Evolutionary conservation across 2,888 invertebrate species (phyloP).

Genomic region (Apamea crenata): DNA sequence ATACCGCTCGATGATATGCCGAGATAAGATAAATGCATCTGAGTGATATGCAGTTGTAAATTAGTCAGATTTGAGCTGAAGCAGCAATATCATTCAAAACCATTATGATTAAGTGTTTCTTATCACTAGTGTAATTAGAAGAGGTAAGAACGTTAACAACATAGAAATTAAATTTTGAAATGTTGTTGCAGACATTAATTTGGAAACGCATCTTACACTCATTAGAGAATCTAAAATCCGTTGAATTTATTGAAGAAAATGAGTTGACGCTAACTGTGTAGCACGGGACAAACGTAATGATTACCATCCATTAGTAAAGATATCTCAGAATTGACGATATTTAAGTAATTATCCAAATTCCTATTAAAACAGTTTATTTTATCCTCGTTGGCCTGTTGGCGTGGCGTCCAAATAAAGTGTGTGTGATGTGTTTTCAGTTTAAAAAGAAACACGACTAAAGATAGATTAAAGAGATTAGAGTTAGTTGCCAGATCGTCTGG

Average conservation of each 20-base stretch:
- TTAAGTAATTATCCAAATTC: neutral
- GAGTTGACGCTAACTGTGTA: neutral
- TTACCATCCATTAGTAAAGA: neutral
- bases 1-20: constrained; percentile 65
- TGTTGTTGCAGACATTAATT: neutral
- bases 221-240: constrained; percentile 17
- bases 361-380: neutral
- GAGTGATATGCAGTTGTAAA: constrained; percentile 63
- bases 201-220: constrained; percentile 14
- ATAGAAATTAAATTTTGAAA: neutral
- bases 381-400: constrained; percentile 8
- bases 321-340: constrained; percentile 1
- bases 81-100: constrained; percentile 9
- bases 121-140: constrained; percentile 15
- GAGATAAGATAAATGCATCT: constrained; percentile 73
- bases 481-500: constrained; percentile 58
- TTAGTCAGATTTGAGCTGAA: constrained; percentile 59
- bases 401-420: constrained; percentile 15
- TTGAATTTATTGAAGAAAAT: constrained; percentile 3
- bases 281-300: constrained; percentile 13
- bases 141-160: neutral
- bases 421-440: constrained; percentile 28
- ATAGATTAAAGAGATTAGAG: constrained; percentile 42
- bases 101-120: constrained; percentile 20
- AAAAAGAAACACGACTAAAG: constrained; percentile 57